Base-by-base conservation (phyloP, 2,888 invertebrate genomes). In the Notodonta dromedarius region DNA sequence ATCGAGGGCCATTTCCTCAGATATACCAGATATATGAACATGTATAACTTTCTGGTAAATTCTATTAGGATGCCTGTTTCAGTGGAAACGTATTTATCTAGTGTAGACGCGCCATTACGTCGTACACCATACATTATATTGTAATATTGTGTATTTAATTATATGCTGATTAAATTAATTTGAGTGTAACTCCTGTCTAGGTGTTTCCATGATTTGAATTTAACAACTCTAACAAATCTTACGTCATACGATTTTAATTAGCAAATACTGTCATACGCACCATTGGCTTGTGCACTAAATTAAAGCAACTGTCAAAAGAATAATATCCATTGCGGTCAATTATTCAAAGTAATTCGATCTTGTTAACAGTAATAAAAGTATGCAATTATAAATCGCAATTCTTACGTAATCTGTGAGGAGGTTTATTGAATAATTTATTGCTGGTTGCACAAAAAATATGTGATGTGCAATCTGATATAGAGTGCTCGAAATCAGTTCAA, bases 401-500 rank as follows among this genome's bases (percentile, higher is more conserved):
- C 11, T 52, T 52, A 52, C 52, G 6, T 13, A 52, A 32, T 32
- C 24, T 52, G 32, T 32, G 32, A 4, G 4, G 32, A 5, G 13
- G 5, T 32, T 52, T 24, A 52, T 52, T 52, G 52, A 32, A 52
- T 52, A 52, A 52, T 24, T 52, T 52, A 52, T 52, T 16, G 16
- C 1, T 8, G 50, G 16, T 50, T 16, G 16, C 4, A 50, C 16
- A 50, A 50, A 50, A 50, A 50, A 50, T 50, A 16, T 9, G 11
- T 16, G n/a, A 3, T 16, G 1, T 11, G 50, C 16, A 50, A 50
- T 16, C 50, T 50, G 16, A 50, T 50, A 16, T 50, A 9, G 16
- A 50, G 9, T 50, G 50, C 50, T 50, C 14, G 6, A 14, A 48
- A 48, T 48, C 48, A 13, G 48, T 48, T 50, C 50, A 16, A 50